Base-by-base conservation (phyloP, 2,113 vertebrate species). In the Oriolus oriolus region DNA sequence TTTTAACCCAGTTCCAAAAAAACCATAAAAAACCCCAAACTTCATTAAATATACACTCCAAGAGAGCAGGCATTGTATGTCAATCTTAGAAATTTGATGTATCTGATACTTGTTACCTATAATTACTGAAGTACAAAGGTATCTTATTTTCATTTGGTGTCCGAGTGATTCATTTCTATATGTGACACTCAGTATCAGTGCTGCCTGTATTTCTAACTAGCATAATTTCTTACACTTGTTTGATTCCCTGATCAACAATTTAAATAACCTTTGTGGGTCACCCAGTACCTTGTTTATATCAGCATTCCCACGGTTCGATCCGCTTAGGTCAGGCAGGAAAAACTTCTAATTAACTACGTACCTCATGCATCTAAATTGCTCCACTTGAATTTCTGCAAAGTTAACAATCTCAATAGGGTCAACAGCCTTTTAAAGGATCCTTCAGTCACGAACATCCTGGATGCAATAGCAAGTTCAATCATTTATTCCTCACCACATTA, bases 1-100 rank as follows among this genome's bases (percentile, higher is more conserved):
- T 31, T 61, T 78, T 44, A 22, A 57, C 6, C 1, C 26, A 20
- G 27, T 42, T 84, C 13, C 8, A 52, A 24, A 56, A 68, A 33
- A 28, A 35, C 3, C 3, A 11, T 11, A 16, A 45, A 18, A 1
- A 1, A 0, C 0, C 0, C 1, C 14, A 49, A 42, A 53, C 20
- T 37, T 87, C 22, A 22, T 6, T 44, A 47, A 65, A 53, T 21
- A 41, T 10, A 5, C 13, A 21, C 11, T 13, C 9, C 21, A 75
- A 61, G 27, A 18, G 21, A 70, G 19, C 12, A 45, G 24, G 21
- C 4, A n/a, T 8, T n/a, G 30, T 6, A 53, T 20, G 16, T 5
- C 47, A 39, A 39, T 42, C 53, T 69, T 37, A 35, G 24, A 15
- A 65, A 81, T 3, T 33, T 10, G 9, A 61, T 19, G 1, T n/a